These are phyloP conservation scores for Nothocercus nigrocapillus DNA, from an alignment of 2,113 vertebrate species.

Conservation along the genomic window DNA sequence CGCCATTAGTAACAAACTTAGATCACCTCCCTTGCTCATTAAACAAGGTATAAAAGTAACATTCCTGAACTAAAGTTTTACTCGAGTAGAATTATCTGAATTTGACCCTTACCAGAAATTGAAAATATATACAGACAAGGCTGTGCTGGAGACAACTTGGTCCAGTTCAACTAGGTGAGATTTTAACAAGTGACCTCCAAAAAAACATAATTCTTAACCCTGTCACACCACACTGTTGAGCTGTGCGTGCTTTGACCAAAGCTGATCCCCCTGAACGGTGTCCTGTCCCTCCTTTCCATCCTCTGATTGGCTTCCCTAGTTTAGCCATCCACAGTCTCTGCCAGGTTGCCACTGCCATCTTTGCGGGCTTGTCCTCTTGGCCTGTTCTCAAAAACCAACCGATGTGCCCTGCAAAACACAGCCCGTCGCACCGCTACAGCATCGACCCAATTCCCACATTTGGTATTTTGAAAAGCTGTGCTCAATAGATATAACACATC, in stretches of 20 bases:
- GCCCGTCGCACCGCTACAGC: neutral
- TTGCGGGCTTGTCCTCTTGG: neutral
- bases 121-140: neutral
- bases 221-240: neutral
- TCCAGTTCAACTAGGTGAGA: neutral
- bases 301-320: neutral
- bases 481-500: neutral
- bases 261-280: too few species aligned
- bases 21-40: neutral
- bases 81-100: neutral
- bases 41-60: neutral
- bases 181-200: neutral
- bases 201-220: neutral
- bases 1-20: neutral
- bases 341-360: neutral
- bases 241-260: neutral
- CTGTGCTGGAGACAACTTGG: accelerated
- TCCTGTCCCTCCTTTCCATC: neutral
- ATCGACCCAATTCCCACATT: neutral
- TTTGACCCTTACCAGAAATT: neutral
- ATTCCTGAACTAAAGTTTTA: neutral
- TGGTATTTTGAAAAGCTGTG: neutral
- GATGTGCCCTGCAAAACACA: neutral
- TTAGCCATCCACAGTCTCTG: neutral
- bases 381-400: neutral